Evolutionary conservation across 2,113 vertebrate genomes (phyloP), one percentile per base, ranked within the genome.

Genomic region (Syrmaticus mikado): DNA sequence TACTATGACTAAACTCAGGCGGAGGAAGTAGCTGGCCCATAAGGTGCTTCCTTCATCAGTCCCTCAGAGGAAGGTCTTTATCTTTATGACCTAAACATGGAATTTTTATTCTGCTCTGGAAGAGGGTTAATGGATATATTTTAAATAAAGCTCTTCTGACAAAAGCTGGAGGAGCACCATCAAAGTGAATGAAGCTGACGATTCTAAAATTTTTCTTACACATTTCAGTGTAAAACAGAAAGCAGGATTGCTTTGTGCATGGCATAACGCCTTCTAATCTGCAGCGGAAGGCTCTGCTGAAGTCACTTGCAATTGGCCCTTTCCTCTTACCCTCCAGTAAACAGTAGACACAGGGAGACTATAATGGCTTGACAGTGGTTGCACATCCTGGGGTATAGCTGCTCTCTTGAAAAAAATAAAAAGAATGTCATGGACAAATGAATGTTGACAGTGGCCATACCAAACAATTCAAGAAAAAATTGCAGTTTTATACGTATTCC

Each of bases 301-400:
- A 95, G 96, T 97, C 96, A 95, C 92, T 97, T 91, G 95, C 89
- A 87, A 84, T 92, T 13, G 77, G 82, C 82, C 90, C 21, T 86
- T 76, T 89, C 79, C 95, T 97, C 94, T 97, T 95, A 93, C 96
- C 94, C 96, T 96, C 95, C 97, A 94, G 86, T 90, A 93, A 73
- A 83, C 85, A 86, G 84, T 2, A 95, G 96, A 97, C 90, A 84
- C 66, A 40, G 87, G 95, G 89, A 38, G 28, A 84, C 78, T 95
- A 32, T 87, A 93, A 97, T 73, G 95, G 91, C 93, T 85, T 90
- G 93, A 97, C 93, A 94, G 94, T 89, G 74, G 8, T 85, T 83
- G 34, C 95, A 94, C 52, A 74, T 96, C 96, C 87, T 24, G 88
- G 91, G 92, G 90, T 96, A 91, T 87, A 90, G 45, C 89, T 68